Base-by-base conservation (phyloP, 2,797 vertebrate species). In the Parauchenoglanis ngamensis region DNA sequence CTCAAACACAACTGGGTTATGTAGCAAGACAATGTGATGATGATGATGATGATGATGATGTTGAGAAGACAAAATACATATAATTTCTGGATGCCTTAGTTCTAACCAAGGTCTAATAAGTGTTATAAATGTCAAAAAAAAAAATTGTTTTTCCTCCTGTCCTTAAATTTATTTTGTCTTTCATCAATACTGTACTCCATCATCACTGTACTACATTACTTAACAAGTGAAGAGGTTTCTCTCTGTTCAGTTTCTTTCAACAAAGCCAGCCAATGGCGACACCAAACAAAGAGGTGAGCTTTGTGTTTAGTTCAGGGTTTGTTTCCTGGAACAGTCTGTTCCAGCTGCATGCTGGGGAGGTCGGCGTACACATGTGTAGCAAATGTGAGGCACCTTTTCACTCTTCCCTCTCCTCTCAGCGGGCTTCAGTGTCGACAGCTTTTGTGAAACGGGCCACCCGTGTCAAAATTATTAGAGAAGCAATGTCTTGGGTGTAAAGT, bases 401-500 rank as follows among this genome's bases (percentile, higher is more conserved):
- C 25, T 35, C 44, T 23, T 31, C 19, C 17, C 25, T 31, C 40
- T 76, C 84, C 44, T 85, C 72, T 1, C 84, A 77, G 84, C 70
- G 25, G 80, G 84, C 73, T 77, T 77, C 65, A 54, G 35, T 44
- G 67, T 65, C 31, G 77, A 46, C 84, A 81, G 56, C 83, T 88
- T 85, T 88, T 70, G 76, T 80, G 52, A 80, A 80, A 85, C 73
- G 67, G 68, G 67, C 54, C 57, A 49, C 67, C 57, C 28, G 35
- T 81, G 87, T 88, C 87, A 85, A 82, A 88, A 88, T 73, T 82
- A 85, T 85, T 65, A 75, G 68, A 75, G 59, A 76, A 77, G 79
- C 57, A 75, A 84, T 46, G 70, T 68, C 59, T 54, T 19, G 46
- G 73, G 83, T 77, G 68, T 79, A 77, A 89, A 76, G 79, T 72